Base-by-base conservation (phyloP, 2,888 invertebrate genomes). In the Gymnoscelis rufifasciata region DNA sequence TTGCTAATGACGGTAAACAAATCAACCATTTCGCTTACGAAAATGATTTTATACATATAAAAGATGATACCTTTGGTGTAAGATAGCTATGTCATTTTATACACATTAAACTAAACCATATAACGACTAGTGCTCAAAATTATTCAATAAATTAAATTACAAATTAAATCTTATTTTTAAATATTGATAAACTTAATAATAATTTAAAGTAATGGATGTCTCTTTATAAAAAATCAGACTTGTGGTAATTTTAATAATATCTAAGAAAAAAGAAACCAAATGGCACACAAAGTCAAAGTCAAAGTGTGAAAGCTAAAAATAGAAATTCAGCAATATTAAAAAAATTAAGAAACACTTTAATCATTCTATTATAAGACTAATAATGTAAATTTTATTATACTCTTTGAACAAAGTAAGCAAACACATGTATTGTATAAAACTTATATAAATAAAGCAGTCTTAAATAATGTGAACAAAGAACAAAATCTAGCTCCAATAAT, bases 391-490 rank as follows among this genome's bases (percentile, higher is more conserved):
- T n/a, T n/a, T n/a, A n/a, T n/a, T n/a, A n/a, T n/a, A n/a, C n/a
- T n/a, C n/a, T n/a, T n/a, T n/a, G n/a, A n/a, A n/a, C n/a, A n/a
- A n/a, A n/a, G n/a, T n/a, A 19, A 19, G 19, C 19, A 19, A 3
- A 19, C 19, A 3, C 19, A 19, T 19, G 5, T 2, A 19, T 19
- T 19, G 19, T 19, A 19, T 19, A 19, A 19, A 19, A 19, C n/a
- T 29, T 27, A 38, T 19, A 47, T 51, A 26, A 47, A 54, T 76
- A 73, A 62, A 76, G 77, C 77, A 76, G 62, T 68, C 66, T 68
- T 69, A 66, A 68, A 66, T 62, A 55, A 58, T 64, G 51, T 55
- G 66, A n/a, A n/a, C n/a, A n/a, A n/a, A n/a, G n/a, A n/a, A n/a
- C n/a, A n/a, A n/a, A n/a, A n/a, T n/a, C n/a, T n/a, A n/a, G n/a